Conservation (phyloP, 2,113 vertebrate genomes). For the Proterorhinus semilunaris region DNA sequence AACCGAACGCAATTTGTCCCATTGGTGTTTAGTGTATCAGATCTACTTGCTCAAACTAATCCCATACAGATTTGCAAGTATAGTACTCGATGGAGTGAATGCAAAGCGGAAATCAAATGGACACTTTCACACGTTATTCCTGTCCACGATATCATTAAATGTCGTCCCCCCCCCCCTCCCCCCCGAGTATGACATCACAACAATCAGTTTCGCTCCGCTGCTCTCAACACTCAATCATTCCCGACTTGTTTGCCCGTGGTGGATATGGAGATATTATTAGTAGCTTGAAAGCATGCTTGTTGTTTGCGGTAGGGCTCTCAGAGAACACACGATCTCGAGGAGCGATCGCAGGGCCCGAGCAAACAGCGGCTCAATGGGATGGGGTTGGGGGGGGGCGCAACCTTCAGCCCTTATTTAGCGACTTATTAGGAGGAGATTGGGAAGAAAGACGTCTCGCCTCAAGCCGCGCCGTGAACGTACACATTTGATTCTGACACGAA, state of each 20-base stretch:
- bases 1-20: too few species aligned
- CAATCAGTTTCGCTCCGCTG: too few species aligned
- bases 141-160: too few species aligned
- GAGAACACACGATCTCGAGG: constrained; percentile 48
- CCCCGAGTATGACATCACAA: too few species aligned
- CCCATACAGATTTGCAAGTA: too few species aligned
- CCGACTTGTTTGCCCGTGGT: constrained; percentile 49
- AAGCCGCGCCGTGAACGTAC: not conserved
- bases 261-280: constrained; percentile 34
- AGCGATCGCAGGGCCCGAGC: constrained; percentile 44
- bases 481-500: constrained; percentile 17
- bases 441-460: constrained; percentile 4
- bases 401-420: constrained; percentile 32
- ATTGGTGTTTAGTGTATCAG: too few species aligned
- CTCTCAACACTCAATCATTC: constrained; percentile 32
- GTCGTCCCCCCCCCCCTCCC: too few species aligned
- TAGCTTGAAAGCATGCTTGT: constrained; percentile 19
- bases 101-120: too few species aligned
- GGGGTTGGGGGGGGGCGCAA: constrained; percentile 34
- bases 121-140: too few species aligned
- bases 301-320: constrained; percentile 46
- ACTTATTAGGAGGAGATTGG: constrained; percentile 43
- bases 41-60: too few species aligned
- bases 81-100: too few species aligned
- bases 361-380: constrained; percentile 40